A percentile compares a stretch with the other conserved stretches of the same genome.
Conservation (phyloP, 2,113 vertebrate species). For the Patagioenas fasciata region DNA sequence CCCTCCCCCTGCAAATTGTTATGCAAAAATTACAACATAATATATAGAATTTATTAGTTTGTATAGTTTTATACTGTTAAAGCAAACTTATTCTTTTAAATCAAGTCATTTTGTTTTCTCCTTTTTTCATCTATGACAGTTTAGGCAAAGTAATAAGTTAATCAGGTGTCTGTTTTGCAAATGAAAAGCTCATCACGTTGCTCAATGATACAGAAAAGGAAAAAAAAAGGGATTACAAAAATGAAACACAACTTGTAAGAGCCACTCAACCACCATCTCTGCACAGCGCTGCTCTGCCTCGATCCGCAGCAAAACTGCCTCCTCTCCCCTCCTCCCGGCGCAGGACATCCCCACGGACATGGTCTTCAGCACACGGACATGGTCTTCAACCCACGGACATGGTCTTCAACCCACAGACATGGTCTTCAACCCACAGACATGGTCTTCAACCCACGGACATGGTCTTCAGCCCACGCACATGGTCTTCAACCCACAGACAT, state of each 20-base stretch:
- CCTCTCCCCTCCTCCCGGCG: conserved; percentile 62
- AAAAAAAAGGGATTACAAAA: not conserved
- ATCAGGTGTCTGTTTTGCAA: not conserved
- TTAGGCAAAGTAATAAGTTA: not conserved
- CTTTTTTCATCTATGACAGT: not conserved
- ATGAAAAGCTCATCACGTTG: not conserved
- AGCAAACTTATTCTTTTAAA: conserved; percentile 7
- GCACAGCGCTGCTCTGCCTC: conserved; percentile 73
- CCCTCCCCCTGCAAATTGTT: not conserved
- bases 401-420: too few relatives aligned
- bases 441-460: too few relatives aligned
- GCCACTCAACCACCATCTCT: conserved; percentile 69
- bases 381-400: too few relatives aligned
- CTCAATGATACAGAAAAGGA: not conserved
- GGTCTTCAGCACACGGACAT: too few relatives aligned
- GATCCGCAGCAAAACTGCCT: conserved; percentile 64
- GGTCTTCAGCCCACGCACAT: too few relatives aligned
- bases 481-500: too few relatives aligned
- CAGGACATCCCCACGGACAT: conserved; percentile 66
- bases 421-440: too few relatives aligned
- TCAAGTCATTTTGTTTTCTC: conserved; percentile 17
- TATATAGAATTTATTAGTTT: not conserved
- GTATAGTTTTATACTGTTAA: not conserved
- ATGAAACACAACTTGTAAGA: conserved; percentile 76
- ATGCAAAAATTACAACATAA: not conserved